Conservation (phyloP, 2,888 invertebrate genomes). For the Phyllotreta cruciferae region DNA sequence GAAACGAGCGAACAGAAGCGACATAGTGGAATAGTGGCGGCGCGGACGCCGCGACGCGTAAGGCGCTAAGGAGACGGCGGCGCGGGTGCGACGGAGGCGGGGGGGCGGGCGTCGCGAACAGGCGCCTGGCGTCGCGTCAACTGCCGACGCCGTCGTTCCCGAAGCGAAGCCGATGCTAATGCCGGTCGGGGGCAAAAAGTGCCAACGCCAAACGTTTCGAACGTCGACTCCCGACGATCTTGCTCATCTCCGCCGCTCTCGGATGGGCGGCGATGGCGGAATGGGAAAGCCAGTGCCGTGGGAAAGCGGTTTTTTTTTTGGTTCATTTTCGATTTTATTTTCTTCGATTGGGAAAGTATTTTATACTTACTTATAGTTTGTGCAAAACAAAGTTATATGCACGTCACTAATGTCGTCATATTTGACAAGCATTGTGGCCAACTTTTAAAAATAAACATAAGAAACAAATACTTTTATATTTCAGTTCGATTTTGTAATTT, state of each 20-base stretch:
- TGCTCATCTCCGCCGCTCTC: not conserved
- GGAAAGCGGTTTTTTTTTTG: not conserved
- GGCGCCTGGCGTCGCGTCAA: constrained; percentile 60
- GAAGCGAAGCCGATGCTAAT: constrained; percentile 61
- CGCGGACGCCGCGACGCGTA: constrained; percentile 44
- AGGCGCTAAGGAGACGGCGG: constrained; percentile 44
- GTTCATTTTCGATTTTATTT: not conserved
- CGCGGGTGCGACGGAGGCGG: constrained; percentile 49
- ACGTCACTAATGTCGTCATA: no score
- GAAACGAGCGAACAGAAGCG: constrained; percentile 40
- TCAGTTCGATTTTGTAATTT: no score
- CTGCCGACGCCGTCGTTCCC: constrained; percentile 57
- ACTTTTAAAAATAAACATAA: no score
- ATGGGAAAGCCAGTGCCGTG: no score
- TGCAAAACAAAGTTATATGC: no score
- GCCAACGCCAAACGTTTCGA: constrained; percentile 13
- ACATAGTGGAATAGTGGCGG: constrained; percentile 41
- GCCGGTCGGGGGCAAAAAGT: constrained; percentile 12
- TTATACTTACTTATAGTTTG: no score
- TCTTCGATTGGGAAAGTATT: no score
- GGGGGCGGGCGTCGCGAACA: constrained; percentile 57
- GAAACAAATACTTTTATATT: no score
- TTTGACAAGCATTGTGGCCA: no score
- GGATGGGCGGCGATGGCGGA: no score
- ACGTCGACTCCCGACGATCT: constrained; percentile 12